A percentile compares a stretch with the other conserved stretches of the same genome.
Conservation (phyloP, 2,113 vertebrate genomes). For the Gallinago media region DNA sequence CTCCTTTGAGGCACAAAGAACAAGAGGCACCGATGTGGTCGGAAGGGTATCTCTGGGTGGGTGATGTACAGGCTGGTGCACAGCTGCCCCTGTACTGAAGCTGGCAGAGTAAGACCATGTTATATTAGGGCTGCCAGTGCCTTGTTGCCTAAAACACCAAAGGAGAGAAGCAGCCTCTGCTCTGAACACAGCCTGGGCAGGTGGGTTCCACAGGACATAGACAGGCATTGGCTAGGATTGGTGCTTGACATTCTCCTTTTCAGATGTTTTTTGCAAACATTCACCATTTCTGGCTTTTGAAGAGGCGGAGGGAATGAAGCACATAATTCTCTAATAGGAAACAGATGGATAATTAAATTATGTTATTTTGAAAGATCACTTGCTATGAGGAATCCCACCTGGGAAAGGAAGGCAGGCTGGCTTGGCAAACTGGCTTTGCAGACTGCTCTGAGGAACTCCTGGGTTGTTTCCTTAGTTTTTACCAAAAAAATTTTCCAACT, state of each 20-base stretch:
- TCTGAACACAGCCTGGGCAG: not conserved
- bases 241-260: not conserved
- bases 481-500: not conserved
- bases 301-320: not conserved
- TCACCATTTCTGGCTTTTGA: not conserved
- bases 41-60: not conserved
- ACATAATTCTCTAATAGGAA: not conserved
- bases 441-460: not conserved
- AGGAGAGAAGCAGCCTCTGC: not conserved
- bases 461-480: not conserved
- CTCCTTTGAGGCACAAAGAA: not conserved
- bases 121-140: not conserved
- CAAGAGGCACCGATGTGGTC: not conserved
- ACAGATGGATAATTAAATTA: not conserved
- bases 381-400: not conserved
- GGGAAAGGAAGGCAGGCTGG: not conserved
- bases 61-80: not conserved
- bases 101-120: accelerated
- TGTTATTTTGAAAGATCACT: not conserved
- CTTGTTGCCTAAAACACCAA: not conserved
- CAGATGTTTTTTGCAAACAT: not conserved
- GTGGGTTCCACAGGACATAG: not conserved
- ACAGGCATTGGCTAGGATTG: not conserved
- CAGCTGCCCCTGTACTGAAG: not conserved
- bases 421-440: not conserved